A percentile compares a stretch with the other conserved stretches of the same genome.
Evolutionary conservation across 2,797 vertebrate species (phyloP).

Genomic region (Acomys russatus): DNA sequence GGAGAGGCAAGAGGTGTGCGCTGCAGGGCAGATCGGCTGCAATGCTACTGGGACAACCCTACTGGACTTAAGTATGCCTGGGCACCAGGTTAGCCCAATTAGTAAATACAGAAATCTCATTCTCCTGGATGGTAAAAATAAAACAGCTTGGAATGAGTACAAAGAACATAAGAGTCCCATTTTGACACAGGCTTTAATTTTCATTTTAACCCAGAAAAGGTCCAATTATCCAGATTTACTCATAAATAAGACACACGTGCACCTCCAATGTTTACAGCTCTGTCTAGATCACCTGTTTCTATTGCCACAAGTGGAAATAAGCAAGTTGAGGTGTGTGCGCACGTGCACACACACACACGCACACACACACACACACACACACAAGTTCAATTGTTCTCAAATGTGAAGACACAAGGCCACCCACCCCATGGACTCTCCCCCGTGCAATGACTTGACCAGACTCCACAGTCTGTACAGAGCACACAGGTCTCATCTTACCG

Average conservation of each 20-base stretch:
- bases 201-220: background rate
- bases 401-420: constrained; percentile 18
- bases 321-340: background rate
- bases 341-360: background rate
- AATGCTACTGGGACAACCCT: background rate
- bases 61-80: background rate
- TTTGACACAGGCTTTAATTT: background rate
- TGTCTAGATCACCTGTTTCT: background rate
- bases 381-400: background rate
- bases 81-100: background rate
- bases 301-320: constrained; percentile 3
- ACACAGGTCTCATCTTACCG: constrained; percentile 88
- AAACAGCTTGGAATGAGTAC: background rate
- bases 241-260: background rate
- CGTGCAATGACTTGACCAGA: background rate
- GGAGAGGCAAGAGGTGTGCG: background rate
- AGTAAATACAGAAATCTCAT: background rate
- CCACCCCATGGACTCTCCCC: background rate
- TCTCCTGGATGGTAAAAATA: background rate
- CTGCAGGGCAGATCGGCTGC: background rate
- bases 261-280: background rate
- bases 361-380: no score
- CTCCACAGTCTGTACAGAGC: background rate
- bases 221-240: background rate
- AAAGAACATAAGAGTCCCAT: background rate